A percentile compares a stretch with the other conserved stretches of the same genome.
These are phyloP conservation scores for Apamea monoglypha DNA, from an alignment of 2,888 invertebrate species.

Conservation along the genomic window DNA sequence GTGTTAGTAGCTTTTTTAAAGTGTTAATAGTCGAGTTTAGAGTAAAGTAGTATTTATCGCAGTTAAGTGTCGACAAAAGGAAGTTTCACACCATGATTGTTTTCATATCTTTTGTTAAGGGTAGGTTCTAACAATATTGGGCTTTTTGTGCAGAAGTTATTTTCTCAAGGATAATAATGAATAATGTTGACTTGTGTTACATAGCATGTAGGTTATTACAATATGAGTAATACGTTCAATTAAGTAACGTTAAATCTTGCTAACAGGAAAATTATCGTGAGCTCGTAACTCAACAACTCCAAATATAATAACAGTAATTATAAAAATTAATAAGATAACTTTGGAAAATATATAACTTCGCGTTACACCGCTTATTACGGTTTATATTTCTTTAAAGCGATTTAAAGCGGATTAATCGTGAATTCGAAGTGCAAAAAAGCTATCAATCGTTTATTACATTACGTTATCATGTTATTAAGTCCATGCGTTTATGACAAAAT, in stretches of 20 bases:
- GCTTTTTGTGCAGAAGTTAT: neutral
- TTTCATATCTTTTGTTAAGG: constrained; percentile 63
- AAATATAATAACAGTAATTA: constrained; percentile 59
- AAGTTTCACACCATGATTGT: constrained; percentile 62
- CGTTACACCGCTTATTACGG: constrained; percentile 40
- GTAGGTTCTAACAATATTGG: constrained; percentile 5
- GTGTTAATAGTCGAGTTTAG: constrained; percentile 55
- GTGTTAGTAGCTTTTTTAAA: constrained; percentile 45
- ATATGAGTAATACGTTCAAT: constrained; percentile 19
- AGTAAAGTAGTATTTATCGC: constrained; percentile 58
- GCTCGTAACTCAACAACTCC: constrained; percentile 46
- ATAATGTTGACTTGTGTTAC: constrained; percentile 2
- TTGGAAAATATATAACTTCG: constrained; percentile 31
- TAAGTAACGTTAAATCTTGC: constrained; percentile 38
- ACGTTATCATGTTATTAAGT: constrained; percentile 51
- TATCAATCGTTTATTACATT: constrained; percentile 53
- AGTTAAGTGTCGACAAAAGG: constrained; percentile 63
- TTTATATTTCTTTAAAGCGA: constrained; percentile 36
- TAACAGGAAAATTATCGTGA: constrained; percentile 42
- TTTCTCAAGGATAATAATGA: neutral
- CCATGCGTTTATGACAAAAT: constrained; percentile 53
- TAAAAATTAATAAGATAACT: constrained; percentile 45
- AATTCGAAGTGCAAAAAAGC: constrained; percentile 58
- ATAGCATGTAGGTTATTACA: constrained; percentile 4
- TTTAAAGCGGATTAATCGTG: constrained; percentile 46